Evolutionary conservation across 2,888 invertebrate species (phyloP).

Genomic region (Dorcus hopei): DNA sequence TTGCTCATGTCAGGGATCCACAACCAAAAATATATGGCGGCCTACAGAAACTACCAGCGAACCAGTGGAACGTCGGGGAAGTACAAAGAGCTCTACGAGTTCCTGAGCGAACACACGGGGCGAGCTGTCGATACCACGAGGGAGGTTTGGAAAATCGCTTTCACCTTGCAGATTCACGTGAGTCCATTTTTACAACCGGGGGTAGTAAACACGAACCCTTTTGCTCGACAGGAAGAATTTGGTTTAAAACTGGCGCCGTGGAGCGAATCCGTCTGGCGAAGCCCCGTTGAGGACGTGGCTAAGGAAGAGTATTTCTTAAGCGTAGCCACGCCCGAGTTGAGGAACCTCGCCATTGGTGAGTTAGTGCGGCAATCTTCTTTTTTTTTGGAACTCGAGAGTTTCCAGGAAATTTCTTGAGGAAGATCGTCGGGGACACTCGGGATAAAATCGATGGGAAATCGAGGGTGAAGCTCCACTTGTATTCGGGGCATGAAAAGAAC

Average conservation of each 20-base stretch:
- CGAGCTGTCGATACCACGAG: conserved; percentile 3
- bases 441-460: conserved; percentile 3
- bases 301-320: conserved; percentile 43
- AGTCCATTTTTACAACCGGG: neutral
- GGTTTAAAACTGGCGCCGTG: conserved; percentile 46
- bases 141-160: conserved; percentile 13
- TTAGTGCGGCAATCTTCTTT: neutral
- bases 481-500: conserved; percentile 11
- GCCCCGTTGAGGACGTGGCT: conserved; percentile 39
- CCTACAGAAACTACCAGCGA: neutral
- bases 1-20: too few relatives aligned
- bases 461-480: conserved; percentile 2
- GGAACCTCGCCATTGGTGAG: conserved; percentile 47
- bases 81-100: conserved; percentile 13
- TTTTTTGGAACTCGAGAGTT: neutral
- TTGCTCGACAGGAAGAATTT: conserved; percentile 31
- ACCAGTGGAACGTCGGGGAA: neutral
- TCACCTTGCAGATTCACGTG: conserved; percentile 13
- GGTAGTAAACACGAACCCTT: neutral
- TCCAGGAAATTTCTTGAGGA: conserved; percentile 10
- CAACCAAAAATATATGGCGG: neutral
- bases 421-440: conserved; percentile 9
- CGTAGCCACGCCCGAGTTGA: conserved; percentile 39
- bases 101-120: conserved; percentile 14
- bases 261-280: conserved; percentile 41